Evolutionary conservation across 2,888 invertebrate species (phyloP).

Genomic region (Catocala fraxini): DNA sequence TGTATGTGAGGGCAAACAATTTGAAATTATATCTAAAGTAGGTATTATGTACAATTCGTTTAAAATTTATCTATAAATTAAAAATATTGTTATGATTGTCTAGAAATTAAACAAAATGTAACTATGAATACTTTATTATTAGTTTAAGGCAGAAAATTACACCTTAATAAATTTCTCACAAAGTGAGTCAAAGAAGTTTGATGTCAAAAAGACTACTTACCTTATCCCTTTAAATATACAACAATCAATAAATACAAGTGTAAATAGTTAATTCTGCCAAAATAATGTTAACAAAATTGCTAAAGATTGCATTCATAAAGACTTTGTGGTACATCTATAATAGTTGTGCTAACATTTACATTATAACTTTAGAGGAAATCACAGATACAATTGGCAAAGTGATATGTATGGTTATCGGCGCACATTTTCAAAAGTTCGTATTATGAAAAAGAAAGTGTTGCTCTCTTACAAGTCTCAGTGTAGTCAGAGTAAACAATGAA

Average conservation of each 20-base stretch:
- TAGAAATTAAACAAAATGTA: conserved; percentile 12
- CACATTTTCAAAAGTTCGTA: background rate
- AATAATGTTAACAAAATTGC: conserved; percentile 34
- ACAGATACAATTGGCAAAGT: conserved; percentile 48
- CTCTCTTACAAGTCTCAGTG: background rate
- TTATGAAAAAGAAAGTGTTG: background rate
- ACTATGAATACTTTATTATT: conserved; percentile 53
- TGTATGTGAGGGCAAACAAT: too few relatives aligned
- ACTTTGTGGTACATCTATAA: conserved; percentile 18
- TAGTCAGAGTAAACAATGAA: background rate
- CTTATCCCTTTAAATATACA: conserved; percentile 37
- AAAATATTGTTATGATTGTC: too few relatives aligned
- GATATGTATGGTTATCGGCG: too few relatives aligned
- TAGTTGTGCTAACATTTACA: conserved; percentile 36
- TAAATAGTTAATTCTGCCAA: conserved; percentile 41
- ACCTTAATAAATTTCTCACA: conserved; percentile 35
- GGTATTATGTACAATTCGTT: background rate
- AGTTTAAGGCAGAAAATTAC: conserved; percentile 44
- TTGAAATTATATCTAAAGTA: too few relatives aligned
- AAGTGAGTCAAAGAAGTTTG: conserved; percentile 33
- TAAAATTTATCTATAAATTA: background rate
- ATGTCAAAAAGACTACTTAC: conserved; percentile 44
- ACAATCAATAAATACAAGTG: conserved; percentile 52
- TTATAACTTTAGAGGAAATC: conserved; percentile 22
- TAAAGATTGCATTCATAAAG: conserved; percentile 22